Evolutionary conservation across 1,140 invertebrate species (phyloP).

Genomic region (Fragariocoptes setiger): DNA sequence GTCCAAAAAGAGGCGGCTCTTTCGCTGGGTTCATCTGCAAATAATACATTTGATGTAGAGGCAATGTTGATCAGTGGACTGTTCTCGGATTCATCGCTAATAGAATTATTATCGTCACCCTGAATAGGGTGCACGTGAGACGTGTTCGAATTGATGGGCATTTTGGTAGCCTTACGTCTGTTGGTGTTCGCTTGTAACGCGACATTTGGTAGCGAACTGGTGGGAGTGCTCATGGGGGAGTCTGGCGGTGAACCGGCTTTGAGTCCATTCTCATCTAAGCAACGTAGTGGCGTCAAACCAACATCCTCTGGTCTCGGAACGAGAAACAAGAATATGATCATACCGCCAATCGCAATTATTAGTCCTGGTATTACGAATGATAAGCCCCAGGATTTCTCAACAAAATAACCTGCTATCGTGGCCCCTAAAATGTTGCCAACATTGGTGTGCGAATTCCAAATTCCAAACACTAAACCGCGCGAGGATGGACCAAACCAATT

Average conservation of each 20-base stretch:
- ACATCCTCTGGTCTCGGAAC: conserved; percentile 21
- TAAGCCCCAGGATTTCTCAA: conserved; percentile 54
- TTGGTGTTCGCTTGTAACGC: not conserved
- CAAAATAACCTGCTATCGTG: conserved; percentile 47
- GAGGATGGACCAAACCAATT: conserved; percentile 55
- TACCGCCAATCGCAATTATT: conserved; percentile 39
- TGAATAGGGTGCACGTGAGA: no score
- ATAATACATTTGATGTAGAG: not conserved
- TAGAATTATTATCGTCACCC: no score
- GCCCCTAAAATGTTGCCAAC: conserved; percentile 66
- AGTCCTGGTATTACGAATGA: conserved; percentile 71
- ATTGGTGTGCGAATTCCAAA: conserved; percentile 83
- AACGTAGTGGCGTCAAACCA: not conserved
- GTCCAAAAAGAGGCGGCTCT: not conserved
- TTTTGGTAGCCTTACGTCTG: not conserved
- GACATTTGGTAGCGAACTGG: no score
- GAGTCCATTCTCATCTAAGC: no score
- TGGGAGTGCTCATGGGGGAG: not conserved
- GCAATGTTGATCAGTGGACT: not conserved
- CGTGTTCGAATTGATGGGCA: not conserved
- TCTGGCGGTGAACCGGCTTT: not conserved
- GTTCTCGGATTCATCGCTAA: not conserved
- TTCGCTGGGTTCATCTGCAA: not conserved
- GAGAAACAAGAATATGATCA: conserved; percentile 54
- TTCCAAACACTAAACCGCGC: conserved; percentile 58